phyloP scores from a whole-genome alignment of 2,113 vertebrate species.

The Shinisaurus crocodilurus region DNA sequence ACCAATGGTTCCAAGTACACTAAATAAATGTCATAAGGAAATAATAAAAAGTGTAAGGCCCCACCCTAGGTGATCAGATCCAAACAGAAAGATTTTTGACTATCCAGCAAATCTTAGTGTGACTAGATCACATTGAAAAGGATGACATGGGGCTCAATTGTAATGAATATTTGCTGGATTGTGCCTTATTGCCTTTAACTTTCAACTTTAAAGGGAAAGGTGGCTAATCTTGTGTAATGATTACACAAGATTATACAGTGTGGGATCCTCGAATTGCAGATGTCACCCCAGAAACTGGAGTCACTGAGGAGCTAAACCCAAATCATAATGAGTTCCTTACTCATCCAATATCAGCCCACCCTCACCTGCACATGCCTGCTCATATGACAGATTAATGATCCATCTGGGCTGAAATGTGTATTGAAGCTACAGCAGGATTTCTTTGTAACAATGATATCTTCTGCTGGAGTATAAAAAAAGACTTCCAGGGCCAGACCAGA shows the following conservation, averaged over 20 bases:
- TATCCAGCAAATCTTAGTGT: not conserved
- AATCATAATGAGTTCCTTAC: not conserved
- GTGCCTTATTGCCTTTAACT: slow-evolving; percentile 24
- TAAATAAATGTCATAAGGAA: slow-evolving; percentile 77
- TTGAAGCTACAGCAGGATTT: not conserved
- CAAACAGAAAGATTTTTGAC: slow-evolving; percentile 31
- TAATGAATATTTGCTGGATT: not conserved
- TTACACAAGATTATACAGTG: not conserved
- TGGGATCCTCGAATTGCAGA: slow-evolving; percentile 1
- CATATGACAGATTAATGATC: not conserved
- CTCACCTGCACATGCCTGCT: not conserved
- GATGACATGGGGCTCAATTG: not conserved
- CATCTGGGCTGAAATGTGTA: no score
- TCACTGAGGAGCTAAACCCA: not conserved
- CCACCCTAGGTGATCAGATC: slow-evolving; percentile 67
- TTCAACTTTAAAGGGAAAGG: slow-evolving; percentile 36
- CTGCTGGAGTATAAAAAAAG: not conserved
- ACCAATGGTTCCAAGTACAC: slow-evolving; percentile 68
- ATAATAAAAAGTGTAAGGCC: slow-evolving; percentile 70
- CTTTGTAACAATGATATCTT: not conserved
- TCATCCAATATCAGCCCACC: not conserved
- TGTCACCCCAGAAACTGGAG: not conserved
- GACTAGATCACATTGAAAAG: not conserved
- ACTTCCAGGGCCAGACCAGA: not conserved
- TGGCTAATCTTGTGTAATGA: not conserved